Conservation (phyloP, 2,113 vertebrate genomes). For the Monarcha castaneiventris region DNA sequence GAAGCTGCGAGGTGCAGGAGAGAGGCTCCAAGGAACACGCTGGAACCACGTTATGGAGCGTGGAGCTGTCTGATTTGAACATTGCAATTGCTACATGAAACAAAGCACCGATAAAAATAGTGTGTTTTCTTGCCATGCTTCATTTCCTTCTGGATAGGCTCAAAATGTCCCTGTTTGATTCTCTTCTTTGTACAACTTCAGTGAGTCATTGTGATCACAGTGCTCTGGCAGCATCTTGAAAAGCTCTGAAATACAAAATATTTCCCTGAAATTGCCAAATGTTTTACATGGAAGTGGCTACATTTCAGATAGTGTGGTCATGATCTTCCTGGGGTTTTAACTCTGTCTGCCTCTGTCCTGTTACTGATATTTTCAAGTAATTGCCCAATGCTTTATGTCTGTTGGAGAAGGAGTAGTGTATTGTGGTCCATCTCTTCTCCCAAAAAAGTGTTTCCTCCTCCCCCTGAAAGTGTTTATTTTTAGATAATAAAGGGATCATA, state of each 20-base stretch:
- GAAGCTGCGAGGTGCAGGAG: background rate
- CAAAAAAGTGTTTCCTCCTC: background rate
- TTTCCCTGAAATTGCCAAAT: slow-evolving; percentile 13
- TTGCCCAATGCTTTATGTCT: background rate
- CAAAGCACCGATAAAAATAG: slow-evolving; percentile 47
- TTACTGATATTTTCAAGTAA: background rate
- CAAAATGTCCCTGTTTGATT: slow-evolving; percentile 47
- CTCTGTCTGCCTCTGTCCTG: background rate
- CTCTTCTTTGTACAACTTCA: slow-evolving; percentile 29
- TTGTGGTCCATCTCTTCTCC: background rate
- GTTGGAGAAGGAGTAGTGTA: background rate
- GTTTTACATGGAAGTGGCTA: background rate
- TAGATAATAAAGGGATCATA: background rate
- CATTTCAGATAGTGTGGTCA: background rate
- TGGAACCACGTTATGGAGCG: accelerated
- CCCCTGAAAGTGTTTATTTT: background rate
- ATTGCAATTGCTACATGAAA: background rate
- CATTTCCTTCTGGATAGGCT: slow-evolving; percentile 54
- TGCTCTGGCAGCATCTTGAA: slow-evolving; percentile 14
- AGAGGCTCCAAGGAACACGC: background rate
- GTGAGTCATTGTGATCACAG: slow-evolving; percentile 57
- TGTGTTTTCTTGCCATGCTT: slow-evolving; percentile 40
- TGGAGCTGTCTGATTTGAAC: background rate
- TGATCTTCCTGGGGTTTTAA: background rate
- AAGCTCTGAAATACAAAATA: slow-evolving; percentile 6